Percentiles rank a stretch among this genome's conserved stretches.
phyloP scores from a whole-genome alignment of 1,140 invertebrate genomes.

The Cydia splendana region DNA sequence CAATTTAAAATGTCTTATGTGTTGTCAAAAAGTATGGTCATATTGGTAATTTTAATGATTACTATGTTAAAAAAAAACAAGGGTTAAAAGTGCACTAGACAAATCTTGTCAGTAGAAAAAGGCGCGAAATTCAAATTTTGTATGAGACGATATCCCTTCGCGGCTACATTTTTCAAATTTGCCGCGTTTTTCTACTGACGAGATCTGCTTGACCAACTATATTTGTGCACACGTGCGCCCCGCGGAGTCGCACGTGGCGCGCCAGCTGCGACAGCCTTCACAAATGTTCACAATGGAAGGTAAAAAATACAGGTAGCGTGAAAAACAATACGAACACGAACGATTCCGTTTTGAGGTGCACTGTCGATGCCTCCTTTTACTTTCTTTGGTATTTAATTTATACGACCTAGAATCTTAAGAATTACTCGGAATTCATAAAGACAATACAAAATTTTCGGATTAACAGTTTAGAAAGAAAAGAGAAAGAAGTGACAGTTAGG shows the following conservation, averaged over 20 bases:
- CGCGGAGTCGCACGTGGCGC: conserved; percentile 36
- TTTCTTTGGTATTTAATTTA: conserved; percentile 4
- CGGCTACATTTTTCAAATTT: too few relatives aligned
- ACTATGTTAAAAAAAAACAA: too few relatives aligned
- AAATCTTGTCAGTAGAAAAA: too few relatives aligned
- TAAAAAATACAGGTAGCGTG: conserved; percentile 9
- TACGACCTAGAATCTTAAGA: neutral
- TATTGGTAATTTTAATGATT: neutral
- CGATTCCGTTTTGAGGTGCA: neutral
- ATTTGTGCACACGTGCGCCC: conserved; percentile 16
- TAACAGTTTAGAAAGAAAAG: neutral
- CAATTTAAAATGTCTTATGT: neutral
- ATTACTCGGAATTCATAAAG: neutral
- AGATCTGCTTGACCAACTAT: too few relatives aligned
- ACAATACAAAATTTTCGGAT: neutral
- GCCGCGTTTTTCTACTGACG: too few relatives aligned
- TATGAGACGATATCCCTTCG: too few relatives aligned
- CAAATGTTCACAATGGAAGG: conserved; percentile 8
- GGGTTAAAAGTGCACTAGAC: neutral
- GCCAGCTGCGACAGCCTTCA: conserved; percentile 37
- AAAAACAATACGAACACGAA: conserved; percentile 1
- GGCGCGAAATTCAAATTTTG: too few relatives aligned
- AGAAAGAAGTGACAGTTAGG: neutral
- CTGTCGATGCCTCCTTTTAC: neutral
- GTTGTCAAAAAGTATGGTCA: neutral